Evolutionary conservation across 37 sponge, comb jelly and placozoan species (phyloP).

Genomic region (Haliclona indistincta): DNA sequence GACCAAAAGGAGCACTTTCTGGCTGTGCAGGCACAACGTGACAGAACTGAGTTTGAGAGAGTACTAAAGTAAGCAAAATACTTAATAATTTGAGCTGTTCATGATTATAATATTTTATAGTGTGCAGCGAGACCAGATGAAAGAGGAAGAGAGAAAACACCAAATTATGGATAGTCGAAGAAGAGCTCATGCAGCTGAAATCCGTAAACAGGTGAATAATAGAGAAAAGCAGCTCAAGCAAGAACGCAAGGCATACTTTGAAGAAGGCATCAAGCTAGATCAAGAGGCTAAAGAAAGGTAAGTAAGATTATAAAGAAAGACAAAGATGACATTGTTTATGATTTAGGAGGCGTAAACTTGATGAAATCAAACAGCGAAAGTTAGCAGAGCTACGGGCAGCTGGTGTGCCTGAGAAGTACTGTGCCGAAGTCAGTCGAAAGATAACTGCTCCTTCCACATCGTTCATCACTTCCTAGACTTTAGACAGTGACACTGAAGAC

Average conservation of each 20-base stretch:
- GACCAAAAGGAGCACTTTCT: slow-evolving; percentile 92
- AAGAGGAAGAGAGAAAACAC: slow-evolving; percentile 60
- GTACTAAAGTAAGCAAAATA: slow-evolving; percentile 68
- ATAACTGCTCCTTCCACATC: slow-evolving; percentile 93
- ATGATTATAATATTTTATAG: slow-evolving; percentile 15
- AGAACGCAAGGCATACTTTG: slow-evolving; percentile 86
- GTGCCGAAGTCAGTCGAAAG: slow-evolving; percentile 90
- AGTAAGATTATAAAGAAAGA: neutral
- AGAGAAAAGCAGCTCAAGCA: slow-evolving; percentile 78
- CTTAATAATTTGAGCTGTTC: neutral
- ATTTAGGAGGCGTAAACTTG: slow-evolving; percentile 71
- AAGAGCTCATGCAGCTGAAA: slow-evolving; percentile 70
- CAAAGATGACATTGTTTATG: neutral
- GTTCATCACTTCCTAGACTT: slow-evolving; percentile 63
- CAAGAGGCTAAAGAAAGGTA: slow-evolving; percentile 96
- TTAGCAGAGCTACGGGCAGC: slow-evolving; percentile 81
- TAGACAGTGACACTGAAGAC: too few species aligned
- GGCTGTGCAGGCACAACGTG: slow-evolving; percentile 92
- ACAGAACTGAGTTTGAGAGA: slow-evolving; percentile 94
- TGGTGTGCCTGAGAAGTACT: slow-evolving; percentile 97
- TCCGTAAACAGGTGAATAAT: slow-evolving; percentile 87
- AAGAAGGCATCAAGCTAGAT: slow-evolving; percentile 95
- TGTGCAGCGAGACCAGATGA: slow-evolving; percentile 72
- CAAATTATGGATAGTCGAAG: slow-evolving; percentile 1
- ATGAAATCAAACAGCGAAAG: slow-evolving; percentile 96